These are phyloP conservation scores for Sinodicranocentrus sp. DNA, from an alignment of 2,888 invertebrate species.

Conservation along the genomic window DNA sequence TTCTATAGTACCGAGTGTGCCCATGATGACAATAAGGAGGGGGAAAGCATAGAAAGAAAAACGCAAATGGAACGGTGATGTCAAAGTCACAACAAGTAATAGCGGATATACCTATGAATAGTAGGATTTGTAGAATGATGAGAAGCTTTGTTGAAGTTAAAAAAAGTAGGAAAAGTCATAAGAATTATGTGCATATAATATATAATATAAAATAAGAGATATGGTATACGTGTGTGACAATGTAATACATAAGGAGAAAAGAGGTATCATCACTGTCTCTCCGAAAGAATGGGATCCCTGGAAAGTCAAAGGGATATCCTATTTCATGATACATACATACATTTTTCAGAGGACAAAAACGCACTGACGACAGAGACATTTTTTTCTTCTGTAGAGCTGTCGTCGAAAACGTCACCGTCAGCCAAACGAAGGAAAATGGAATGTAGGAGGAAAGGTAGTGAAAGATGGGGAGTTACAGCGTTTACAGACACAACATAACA, in stretches of 20 bases:
- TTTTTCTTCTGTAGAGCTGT: conserved; percentile 21
- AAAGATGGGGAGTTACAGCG: not conserved
- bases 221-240: not conserved
- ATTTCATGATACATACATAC: conserved; percentile 20
- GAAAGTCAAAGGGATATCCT: conserved; percentile 19
- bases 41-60: not conserved
- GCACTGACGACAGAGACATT: conserved; percentile 28
- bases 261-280: conserved; percentile 33
- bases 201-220: not conserved
- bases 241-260: not conserved
- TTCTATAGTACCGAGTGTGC: not conserved
- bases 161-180: too few species aligned
- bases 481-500: too few species aligned
- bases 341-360: not conserved
- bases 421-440: not conserved
- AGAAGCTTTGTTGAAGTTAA: too few species aligned
- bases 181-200: conserved; percentile 2
- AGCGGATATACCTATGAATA: not conserved
- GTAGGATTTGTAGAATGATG: too few species aligned
- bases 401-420: conserved; percentile 8
- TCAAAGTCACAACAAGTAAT: not conserved
- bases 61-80: not conserved
- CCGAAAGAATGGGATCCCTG: conserved; percentile 24
- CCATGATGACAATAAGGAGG: conserved; percentile 3
- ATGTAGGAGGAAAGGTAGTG: not conserved